These are phyloP conservation scores for Tonatia bakeri DNA, from an alignment of 2,113 vertebrate species.

Conservation along the genomic window DNA sequence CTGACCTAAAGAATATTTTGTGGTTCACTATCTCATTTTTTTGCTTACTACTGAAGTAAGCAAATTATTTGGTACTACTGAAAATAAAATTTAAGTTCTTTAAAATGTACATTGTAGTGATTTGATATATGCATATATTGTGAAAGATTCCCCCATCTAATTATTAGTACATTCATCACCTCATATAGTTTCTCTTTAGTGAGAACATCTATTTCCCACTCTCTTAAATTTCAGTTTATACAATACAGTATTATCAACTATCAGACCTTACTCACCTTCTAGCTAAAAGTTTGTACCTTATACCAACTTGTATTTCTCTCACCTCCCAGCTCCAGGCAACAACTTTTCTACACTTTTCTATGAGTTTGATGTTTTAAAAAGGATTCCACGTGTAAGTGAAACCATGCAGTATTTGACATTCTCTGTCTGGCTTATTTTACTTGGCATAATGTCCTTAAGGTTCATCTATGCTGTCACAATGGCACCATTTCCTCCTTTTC, in stretches of 20 bases:
- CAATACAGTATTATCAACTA: not conserved
- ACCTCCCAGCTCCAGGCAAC: not conserved
- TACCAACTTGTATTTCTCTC: not conserved
- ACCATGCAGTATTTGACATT: not conserved
- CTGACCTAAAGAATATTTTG: not conserved
- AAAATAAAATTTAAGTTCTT: slow-evolving; percentile 22
- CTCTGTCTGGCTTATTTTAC: not conserved
- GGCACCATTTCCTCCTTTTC: not conserved
- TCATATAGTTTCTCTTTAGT: not conserved
- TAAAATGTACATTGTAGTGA: not conserved
- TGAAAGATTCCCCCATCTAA: not conserved
- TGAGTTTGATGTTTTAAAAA: not conserved
- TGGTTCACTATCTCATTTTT: not conserved
- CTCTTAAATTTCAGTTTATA: not conserved
- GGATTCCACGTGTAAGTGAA: not conserved
- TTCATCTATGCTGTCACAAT: not conserved
- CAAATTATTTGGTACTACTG: not conserved
- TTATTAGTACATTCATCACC: not conserved
- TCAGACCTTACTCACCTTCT: not conserved
- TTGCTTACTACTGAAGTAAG: not conserved
- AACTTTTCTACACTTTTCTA: not conserved
- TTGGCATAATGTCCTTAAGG: not conserved
- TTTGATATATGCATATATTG: not conserved
- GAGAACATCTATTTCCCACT: not conserved
- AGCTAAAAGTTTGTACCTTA: not conserved